Percentiles rank a stretch among this genome's conserved stretches.
phyloP scores from a whole-genome alignment of 2,888 invertebrate species.

The Cantharis lateralis region DNA sequence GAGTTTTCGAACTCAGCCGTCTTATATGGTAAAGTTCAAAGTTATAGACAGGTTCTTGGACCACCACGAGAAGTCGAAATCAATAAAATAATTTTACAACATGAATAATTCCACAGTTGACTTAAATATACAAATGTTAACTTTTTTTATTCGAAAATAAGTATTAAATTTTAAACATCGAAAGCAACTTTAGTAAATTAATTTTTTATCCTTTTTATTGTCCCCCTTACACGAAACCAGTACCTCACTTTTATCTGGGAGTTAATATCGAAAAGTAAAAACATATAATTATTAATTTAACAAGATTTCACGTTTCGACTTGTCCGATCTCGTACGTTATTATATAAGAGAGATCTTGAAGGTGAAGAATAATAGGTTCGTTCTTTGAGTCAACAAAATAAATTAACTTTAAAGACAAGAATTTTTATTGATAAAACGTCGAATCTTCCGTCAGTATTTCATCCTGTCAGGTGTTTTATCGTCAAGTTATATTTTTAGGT shows the following conservation, averaged over 20 bases:
- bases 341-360: slow-evolving; percentile 3
- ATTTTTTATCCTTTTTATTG: slow-evolving; percentile 8
- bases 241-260: neutral
- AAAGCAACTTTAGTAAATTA: slow-evolving; percentile 6
- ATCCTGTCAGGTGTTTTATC: slow-evolving; percentile 18
- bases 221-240: neutral
- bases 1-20: slow-evolving; percentile 28
- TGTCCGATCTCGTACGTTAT: neutral
- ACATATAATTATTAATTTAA: neutral
- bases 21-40: slow-evolving; percentile 29
- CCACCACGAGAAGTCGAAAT: slow-evolving; percentile 39
- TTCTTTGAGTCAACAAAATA: slow-evolving; percentile 11
- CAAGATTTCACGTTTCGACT: neutral
- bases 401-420: slow-evolving; percentile 15
- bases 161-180: slow-evolving; percentile 22
- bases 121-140: slow-evolving; percentile 37
- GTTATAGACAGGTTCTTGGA: slow-evolving; percentile 34
- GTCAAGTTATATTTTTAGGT: slow-evolving; percentile 11
- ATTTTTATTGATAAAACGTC: slow-evolving; percentile 21
- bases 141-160: slow-evolving; percentile 37
- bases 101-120: slow-evolving; percentile 36
- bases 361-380: slow-evolving; percentile 8
- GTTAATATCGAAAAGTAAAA: neutral
- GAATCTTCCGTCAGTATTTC: slow-evolving; percentile 13
- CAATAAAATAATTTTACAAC: slow-evolving; percentile 40